A percentile compares a stretch with the other conserved stretches of the same genome.
Evolutionary conservation across 30 jellyfish, hydroid and myxozoan genomes (phyloP).

Genomic region (Pelagia noctiluca): DNA sequence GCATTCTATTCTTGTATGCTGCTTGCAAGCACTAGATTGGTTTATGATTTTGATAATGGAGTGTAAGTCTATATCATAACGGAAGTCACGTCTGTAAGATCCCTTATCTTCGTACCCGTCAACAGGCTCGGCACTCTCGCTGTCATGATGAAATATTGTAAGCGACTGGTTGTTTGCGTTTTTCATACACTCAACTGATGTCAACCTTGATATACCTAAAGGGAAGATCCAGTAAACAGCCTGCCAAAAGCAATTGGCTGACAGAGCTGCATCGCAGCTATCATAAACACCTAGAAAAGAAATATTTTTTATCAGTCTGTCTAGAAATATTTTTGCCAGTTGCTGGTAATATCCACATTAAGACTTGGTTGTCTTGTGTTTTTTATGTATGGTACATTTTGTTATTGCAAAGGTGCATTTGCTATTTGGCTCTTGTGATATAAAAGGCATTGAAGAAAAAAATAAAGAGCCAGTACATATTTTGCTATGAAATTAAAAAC

Average conservation of each 20-base stretch:
- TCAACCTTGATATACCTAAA: neutral
- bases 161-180: neutral
- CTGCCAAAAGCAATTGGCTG: neutral
- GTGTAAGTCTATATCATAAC: neutral
- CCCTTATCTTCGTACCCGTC: neutral
- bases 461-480: no score
- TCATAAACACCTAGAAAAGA: neutral
- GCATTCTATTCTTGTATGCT: constrained; percentile 37
- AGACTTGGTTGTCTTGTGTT: no score
- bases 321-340: no score
- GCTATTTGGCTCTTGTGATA: no score
- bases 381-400: no score
- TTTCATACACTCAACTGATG: constrained; percentile 10
- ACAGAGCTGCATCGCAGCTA: constrained; percentile 23
- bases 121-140: neutral
- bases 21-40: constrained; percentile 15
- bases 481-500: no score
- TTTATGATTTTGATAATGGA: constrained; percentile 3
- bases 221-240: neutral
- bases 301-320: no score
- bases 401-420: no score
- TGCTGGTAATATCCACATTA: no score
- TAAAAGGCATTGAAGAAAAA: no score
- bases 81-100: neutral
- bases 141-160: constrained; percentile 14